phyloP scores from a whole-genome alignment of 2,797 vertebrate species.

The Epinephelus coioides region DNA sequence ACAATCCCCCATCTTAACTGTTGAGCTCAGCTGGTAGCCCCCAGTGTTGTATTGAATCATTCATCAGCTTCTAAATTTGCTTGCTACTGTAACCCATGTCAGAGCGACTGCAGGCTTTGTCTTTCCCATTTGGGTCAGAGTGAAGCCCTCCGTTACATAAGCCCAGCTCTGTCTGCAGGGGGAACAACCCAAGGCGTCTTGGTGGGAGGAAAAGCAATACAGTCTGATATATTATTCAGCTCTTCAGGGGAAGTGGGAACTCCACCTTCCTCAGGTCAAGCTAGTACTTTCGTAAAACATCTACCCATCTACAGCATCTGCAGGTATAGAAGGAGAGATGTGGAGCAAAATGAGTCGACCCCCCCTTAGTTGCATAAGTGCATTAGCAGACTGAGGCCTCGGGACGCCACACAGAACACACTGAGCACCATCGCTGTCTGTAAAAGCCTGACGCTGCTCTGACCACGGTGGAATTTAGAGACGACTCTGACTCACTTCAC shows the following conservation, averaged over 20 bases:
- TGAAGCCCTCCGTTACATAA: slow-evolving; percentile 60
- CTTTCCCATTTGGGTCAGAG: slow-evolving; percentile 74
- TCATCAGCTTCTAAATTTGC: slow-evolving; percentile 69
- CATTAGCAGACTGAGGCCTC: slow-evolving; percentile 58
- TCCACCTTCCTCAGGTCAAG: slow-evolving; percentile 14
- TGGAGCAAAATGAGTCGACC: slow-evolving; percentile 28
- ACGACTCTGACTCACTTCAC: not conserved
- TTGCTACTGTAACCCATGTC: slow-evolving; percentile 41
- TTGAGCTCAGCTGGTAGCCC: slow-evolving; percentile 48
- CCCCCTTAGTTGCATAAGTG: slow-evolving; percentile 49
- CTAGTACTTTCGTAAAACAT: slow-evolving; percentile 3
- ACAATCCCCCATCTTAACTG: slow-evolving; percentile 22
- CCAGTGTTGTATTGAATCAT: slow-evolving; percentile 61
- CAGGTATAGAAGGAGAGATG: not conserved
- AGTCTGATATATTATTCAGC: slow-evolving; percentile 30
- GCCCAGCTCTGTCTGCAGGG: slow-evolving; percentile 12
- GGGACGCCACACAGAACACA: slow-evolving; percentile 15
- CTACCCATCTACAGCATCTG: slow-evolving; percentile 1
- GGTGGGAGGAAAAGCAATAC: slow-evolving; percentile 18
- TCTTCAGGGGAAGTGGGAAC: not conserved
- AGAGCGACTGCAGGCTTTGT: slow-evolving; percentile 62
- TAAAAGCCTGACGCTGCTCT: slow-evolving; percentile 23
- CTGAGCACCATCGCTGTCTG: not conserved
- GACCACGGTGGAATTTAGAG: slow-evolving; percentile 5
- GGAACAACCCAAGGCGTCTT: slow-evolving; percentile 16